phyloP scores from a whole-genome alignment of 2,113 vertebrate genomes.

The Felis catus region F.catus_Fca126_mat1.0 CM031417.1:51868501-51869000 shows the following conservation, averaged over 20 bases:
- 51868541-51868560: neutral
- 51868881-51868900: neutral
- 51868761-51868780: neutral
- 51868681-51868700: neutral
- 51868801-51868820: neutral
- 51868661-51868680: neutral
- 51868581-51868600: neutral
- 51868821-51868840: slow-evolving; percentile 17
- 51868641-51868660: neutral
- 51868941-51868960: neutral
- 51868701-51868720: neutral
- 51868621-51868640: neutral
- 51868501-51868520: neutral
- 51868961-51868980: neutral
- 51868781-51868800: neutral
- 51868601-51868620: neutral
- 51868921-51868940: neutral
- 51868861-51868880: neutral
- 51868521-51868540: neutral
- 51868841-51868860: neutral
- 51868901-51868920: neutral
- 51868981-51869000: neutral
- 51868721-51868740: neutral
- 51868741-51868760: neutral
- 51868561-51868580: neutral